Base-by-base conservation (phyloP, 1,140 invertebrate genomes). In the Magallana ariakensis region DNA sequence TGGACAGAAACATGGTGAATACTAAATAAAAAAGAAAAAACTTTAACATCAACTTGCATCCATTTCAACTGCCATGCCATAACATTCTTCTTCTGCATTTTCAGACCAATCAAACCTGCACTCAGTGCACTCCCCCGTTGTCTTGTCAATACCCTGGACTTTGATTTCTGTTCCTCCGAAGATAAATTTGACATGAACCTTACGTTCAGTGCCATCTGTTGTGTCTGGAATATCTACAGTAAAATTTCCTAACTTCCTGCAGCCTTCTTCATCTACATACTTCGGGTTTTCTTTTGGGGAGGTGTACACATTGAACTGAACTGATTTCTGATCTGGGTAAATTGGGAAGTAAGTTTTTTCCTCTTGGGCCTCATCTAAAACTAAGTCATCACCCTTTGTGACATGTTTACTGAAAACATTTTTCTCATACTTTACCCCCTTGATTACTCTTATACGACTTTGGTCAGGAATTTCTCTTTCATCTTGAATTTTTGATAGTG, bases 331-430 rank as follows among this genome's bases (percentile, higher is more conserved):
- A 3, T 87, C 82, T 10, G 33, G 33, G 1, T 55, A 46, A 9
- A 87, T 58, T n/a, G 83, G 66, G 7, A 60, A 56, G 26, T 83
- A 84, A 53, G n/a, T n/a, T 22, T 81, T 57, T 33, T 85, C 75
- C 16, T 57, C 46, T 10, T 80, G 57, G 56, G 75, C 57, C 19
- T 83, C 56, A 19, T 82, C 81, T 7, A 82, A 85, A 8, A 80
- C 33, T 16, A 89, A 46, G 1, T 66, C 85, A 9, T 84, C 62
- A 11, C 85, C 87, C 26, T 81, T 81, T 26, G n/a, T 66, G 10
- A 91, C 86, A 87, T 87, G 87, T 56, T 87, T 90, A 19, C 75
- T 58, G 54, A 91, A 91, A 13, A 83, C 26, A 75, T 88, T 85
- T 58, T 84, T 86, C 11, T 53, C 53, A 5, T 86, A 83, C 0